These are phyloP conservation scores for Calypte anna DNA, from an alignment of 2,113 vertebrate genomes.

Conservation along the genomic window DNA sequence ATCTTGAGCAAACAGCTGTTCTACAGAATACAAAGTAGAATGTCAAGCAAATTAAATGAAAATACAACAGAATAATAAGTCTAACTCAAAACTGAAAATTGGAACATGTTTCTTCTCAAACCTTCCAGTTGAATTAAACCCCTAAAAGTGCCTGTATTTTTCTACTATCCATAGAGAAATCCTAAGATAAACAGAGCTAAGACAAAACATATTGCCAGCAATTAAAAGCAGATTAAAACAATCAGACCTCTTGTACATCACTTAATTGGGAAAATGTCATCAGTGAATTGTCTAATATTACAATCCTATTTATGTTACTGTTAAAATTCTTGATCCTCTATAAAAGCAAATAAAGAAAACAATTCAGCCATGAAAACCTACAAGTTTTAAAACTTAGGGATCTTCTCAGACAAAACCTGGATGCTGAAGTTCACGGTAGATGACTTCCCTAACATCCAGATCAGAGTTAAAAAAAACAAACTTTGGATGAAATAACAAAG, in stretches of 20 bases:
- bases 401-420: not conserved
- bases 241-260: not conserved
- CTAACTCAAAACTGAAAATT: slow-evolving; percentile 30
- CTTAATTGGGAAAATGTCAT: slow-evolving; percentile 35
- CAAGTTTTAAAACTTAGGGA: not conserved
- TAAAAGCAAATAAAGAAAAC: slow-evolving; percentile 12
- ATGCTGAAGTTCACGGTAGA: not conserved
- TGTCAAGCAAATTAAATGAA: slow-evolving; percentile 60
- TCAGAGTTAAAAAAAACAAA: not conserved
- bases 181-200: not conserved
- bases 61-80: slow-evolving; percentile 47
- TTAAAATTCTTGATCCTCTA: slow-evolving; percentile 22
- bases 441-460: not conserved
- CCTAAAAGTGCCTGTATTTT: not conserved
- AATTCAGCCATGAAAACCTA: not conserved
- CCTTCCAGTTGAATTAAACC: not conserved
- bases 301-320: not conserved
- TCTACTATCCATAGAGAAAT: not conserved
- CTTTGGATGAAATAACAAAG: not conserved
- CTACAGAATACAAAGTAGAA: slow-evolving; percentile 66
- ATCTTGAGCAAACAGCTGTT: slow-evolving; percentile 53
- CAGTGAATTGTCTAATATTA: slow-evolving; percentile 8
- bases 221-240: slow-evolving; percentile 8
- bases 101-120: slow-evolving; percentile 13
- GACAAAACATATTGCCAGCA: not conserved